Percentiles rank a stretch among this genome's conserved stretches.
phyloP scores from a whole-genome alignment of 2,797 vertebrate genomes.

The Phalanger gymnotis region DNA sequence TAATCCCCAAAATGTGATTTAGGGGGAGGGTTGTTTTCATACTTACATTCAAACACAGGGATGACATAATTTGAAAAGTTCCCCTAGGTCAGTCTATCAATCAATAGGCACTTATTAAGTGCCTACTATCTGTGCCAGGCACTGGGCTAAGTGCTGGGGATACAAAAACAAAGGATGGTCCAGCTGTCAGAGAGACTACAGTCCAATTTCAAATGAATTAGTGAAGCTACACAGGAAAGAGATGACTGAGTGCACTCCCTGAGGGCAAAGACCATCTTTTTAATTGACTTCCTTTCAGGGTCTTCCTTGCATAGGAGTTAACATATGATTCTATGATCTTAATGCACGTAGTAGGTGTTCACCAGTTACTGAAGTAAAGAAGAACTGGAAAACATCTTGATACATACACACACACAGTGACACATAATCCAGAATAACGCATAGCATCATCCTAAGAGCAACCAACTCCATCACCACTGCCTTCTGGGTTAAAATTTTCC shows the following conservation, averaged over 20 bases:
- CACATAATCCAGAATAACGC: not conserved
- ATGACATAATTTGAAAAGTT: not conserved
- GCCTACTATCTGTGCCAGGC: not conserved
- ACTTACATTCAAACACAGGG: not conserved
- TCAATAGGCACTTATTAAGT: not conserved
- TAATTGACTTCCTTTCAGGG: not conserved
- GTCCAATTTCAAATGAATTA: not conserved
- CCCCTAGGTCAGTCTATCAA: not conserved
- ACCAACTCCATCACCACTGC: not conserved
- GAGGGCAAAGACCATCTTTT: not conserved
- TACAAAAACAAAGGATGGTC: not conserved
- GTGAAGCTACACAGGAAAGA: not conserved
- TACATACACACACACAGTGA: not conserved
- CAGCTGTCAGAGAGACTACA: not conserved
- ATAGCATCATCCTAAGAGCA: not conserved
- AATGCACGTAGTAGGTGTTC: not conserved
- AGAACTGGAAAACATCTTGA: not conserved
- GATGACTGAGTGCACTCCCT: not conserved
- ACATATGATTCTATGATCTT: not conserved
- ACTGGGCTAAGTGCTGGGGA: not conserved
- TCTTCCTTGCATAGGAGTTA: not conserved
- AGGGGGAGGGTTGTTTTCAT: not conserved
- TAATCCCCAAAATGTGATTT: not conserved
- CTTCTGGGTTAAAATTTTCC: not conserved
- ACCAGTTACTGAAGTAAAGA: not conserved